Evolutionary conservation across 2,888 invertebrate species (phyloP).

Genomic region (Agelastica alni): DNA sequence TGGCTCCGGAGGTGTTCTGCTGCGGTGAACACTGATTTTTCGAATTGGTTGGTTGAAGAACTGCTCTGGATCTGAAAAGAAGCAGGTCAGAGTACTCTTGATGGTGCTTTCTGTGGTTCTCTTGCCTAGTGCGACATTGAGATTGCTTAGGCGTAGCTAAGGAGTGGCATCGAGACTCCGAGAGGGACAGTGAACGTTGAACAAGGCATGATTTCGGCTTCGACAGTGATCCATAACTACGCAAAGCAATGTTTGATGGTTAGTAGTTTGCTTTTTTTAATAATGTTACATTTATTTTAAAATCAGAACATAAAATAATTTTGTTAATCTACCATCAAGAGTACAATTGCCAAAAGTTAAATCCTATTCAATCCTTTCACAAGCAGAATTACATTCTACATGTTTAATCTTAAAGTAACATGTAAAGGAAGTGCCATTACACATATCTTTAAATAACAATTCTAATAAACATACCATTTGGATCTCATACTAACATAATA

Average conservation of each 20-base stretch:
- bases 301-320: no score
- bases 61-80: constrained; percentile 34
- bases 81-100: constrained; percentile 24
- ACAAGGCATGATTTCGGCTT: constrained; percentile 70
- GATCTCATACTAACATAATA: no score
- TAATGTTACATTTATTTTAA: no score
- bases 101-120: constrained; percentile 18
- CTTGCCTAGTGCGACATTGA: constrained; percentile 58
- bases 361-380: no score
- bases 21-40: constrained; percentile 16
- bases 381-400: no score
- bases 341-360: no score
- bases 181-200: constrained; percentile 59
- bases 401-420: no score
- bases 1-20: constrained; percentile 13
- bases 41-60: constrained; percentile 27
- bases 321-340: no score
- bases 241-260: constrained; percentile 53
- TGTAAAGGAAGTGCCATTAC: no score
- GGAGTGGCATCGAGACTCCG: constrained; percentile 60
- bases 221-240: constrained; percentile 65
- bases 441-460: no score
- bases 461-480: no score
- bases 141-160: constrained; percentile 60
- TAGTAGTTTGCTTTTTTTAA: no score